A percentile compares a stretch with the other conserved stretches of the same genome.
Conservation (phyloP, 1,140 invertebrate genomes). For the Theocolax elegans region DNA sequence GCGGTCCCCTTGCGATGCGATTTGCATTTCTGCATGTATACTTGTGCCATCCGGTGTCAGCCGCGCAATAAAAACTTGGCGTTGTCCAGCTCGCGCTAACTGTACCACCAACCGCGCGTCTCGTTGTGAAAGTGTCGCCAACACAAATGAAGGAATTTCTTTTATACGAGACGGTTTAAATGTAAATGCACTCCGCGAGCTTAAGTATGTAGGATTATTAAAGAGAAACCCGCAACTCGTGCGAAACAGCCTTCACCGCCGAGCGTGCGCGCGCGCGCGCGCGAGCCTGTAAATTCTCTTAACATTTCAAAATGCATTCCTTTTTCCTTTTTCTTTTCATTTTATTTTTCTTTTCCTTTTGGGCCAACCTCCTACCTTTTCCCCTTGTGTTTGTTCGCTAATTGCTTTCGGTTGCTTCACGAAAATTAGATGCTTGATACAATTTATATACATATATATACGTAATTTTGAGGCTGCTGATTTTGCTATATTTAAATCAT, state of each 20-base stretch:
- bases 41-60: slow-evolving; percentile 43
- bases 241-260: slow-evolving; percentile 9
- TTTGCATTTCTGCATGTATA: slow-evolving; percentile 44
- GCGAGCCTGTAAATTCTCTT: slow-evolving; percentile 46
- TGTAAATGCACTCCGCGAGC: slow-evolving; percentile 56
- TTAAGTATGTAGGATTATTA: slow-evolving; percentile 58
- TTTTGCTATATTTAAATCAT: no score
- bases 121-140: slow-evolving; percentile 35
- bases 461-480: no score
- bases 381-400: not conserved
- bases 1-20: slow-evolving; percentile 15
- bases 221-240: slow-evolving; percentile 44
- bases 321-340: slow-evolving; percentile 22
- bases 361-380: not conserved
- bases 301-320: slow-evolving; percentile 24
- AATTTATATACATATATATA: no score
- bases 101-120: not conserved
- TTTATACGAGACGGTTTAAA: slow-evolving; percentile 51
- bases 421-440: no score
- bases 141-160: slow-evolving; percentile 46
- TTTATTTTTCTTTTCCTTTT: not conserved
- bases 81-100: not conserved
- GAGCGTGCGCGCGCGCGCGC: not conserved
- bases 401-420: not conserved
- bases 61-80: slow-evolving; percentile 46